Conservation (phyloP, 2,113 vertebrate genomes). For the Urocynchramus pylzowi region DNA sequence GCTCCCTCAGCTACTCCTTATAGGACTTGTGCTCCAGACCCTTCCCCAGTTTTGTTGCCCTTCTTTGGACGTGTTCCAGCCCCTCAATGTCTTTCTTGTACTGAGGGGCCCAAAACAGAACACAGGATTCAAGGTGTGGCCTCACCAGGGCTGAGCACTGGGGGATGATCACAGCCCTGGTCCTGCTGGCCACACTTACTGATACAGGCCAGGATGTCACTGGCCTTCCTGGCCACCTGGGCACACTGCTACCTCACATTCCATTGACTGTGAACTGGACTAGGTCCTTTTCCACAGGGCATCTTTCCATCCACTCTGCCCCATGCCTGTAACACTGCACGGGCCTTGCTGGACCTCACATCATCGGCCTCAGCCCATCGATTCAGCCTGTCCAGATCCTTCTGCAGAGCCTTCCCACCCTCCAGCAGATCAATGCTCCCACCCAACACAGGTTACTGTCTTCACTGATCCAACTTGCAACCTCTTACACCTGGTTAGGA, state of each 20-base stretch:
- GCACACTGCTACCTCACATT: background rate
- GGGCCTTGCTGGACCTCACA: background rate
- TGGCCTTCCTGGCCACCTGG: background rate
- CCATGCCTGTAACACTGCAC: fast-evolving
- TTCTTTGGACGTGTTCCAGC: fast-evolving
- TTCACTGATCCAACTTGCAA: background rate
- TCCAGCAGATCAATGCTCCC: fast-evolving
- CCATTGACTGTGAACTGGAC: fast-evolving
- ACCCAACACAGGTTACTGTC: background rate
- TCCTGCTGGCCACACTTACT: background rate
- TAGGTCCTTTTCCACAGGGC: fast-evolving
- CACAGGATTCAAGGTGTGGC: fast-evolving
- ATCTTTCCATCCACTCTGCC: background rate
- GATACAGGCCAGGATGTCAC: background rate
- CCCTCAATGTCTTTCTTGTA: fast-evolving
- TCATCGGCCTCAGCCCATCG: fast-evolving
- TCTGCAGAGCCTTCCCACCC: background rate
- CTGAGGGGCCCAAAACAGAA: background rate
- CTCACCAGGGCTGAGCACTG: background rate
- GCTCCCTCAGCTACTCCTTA: fast-evolving
- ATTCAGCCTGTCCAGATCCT: background rate
- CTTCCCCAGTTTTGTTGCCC: fast-evolving
- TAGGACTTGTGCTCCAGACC: background rate
- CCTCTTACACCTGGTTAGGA: background rate
- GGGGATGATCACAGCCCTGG: fast-evolving